Conservation (phyloP, 1,140 invertebrate species). For the Rhynchophorus ferrugineus region DNA sequence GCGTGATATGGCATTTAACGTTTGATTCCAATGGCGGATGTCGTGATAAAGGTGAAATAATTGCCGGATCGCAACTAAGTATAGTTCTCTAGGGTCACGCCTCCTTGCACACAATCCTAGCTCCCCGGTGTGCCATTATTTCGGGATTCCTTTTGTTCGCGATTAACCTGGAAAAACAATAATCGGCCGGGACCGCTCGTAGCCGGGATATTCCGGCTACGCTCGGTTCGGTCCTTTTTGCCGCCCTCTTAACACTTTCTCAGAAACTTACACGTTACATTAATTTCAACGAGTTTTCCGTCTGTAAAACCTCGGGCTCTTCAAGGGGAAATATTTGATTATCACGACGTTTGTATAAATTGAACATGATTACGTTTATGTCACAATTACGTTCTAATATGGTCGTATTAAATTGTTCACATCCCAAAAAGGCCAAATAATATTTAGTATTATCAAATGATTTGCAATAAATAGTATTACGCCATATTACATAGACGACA, state of each 20-base stretch:
- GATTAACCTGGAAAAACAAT: neutral
- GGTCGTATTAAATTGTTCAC: no score
- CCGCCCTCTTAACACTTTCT: neutral
- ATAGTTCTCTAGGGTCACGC: constrained; percentile 10
- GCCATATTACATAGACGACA: no score
- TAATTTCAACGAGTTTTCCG: no score
- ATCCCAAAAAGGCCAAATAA: no score
- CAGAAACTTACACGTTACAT: neutral
- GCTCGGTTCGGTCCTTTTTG: neutral
- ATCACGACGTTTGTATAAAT: no score
- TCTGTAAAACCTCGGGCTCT: no score
- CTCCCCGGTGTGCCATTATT: neutral
- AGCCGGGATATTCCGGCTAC: neutral
- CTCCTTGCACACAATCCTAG: neutral
- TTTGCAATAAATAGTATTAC: no score
- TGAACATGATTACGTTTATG: no score
- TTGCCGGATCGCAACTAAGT: constrained; percentile 28
- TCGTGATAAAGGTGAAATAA: constrained; percentile 33
- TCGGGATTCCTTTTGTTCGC: neutral
- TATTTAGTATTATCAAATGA: no score
- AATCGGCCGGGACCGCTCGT: neutral
- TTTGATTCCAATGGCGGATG: constrained; percentile 25
- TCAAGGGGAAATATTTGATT: no score
- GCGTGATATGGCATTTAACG: constrained; percentile 30
- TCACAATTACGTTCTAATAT: no score